Percentiles rank a stretch among this genome's conserved stretches.
Conservation (phyloP, 2,888 invertebrate species). For the Polylopha cassiicola region DNA sequence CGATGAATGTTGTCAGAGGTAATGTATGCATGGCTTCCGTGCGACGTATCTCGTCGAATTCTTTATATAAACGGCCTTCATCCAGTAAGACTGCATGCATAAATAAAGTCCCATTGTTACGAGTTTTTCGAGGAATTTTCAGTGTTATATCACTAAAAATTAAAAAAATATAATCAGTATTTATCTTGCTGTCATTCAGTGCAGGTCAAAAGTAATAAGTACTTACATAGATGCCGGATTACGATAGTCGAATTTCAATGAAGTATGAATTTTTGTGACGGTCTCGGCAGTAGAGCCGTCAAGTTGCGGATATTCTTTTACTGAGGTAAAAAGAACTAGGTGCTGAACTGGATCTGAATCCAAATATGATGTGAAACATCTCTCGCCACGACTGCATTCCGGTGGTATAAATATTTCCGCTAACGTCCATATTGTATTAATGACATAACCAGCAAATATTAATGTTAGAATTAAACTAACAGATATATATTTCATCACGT, state of each 20-base stretch:
- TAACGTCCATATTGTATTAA: conserved; percentile 86
- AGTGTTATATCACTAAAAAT: conserved; percentile 79
- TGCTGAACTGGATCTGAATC: conserved; percentile 81
- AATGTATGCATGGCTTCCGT: conserved; percentile 80
- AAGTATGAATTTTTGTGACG: conserved; percentile 77
- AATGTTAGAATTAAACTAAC: conserved; percentile 79
- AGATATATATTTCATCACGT: conserved; percentile 72
- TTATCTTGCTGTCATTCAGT: neutral
- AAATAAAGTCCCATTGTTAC: conserved; percentile 90
- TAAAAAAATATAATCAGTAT: neutral
- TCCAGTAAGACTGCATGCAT: conserved; percentile 84
- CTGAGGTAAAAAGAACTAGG: conserved; percentile 82
- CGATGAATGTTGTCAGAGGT: conserved; percentile 83
- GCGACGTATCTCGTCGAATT: conserved; percentile 77
- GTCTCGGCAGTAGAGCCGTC: conserved; percentile 59
- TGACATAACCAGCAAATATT: conserved; percentile 82
- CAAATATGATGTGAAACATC: conserved; percentile 84
- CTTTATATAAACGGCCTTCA: conserved; percentile 63
- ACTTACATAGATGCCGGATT: conserved; percentile 61
- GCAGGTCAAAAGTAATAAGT: neutral
- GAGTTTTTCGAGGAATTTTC: conserved; percentile 83
- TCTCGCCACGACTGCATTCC: conserved; percentile 79
- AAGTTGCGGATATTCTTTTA: conserved; percentile 74
- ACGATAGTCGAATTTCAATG: conserved; percentile 81
- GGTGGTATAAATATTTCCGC: conserved; percentile 84